These are phyloP conservation scores for Acanthochromis polyacanthus DNA, from an alignment of 2,113 vertebrate species.

Conservation along the genomic window DNA sequence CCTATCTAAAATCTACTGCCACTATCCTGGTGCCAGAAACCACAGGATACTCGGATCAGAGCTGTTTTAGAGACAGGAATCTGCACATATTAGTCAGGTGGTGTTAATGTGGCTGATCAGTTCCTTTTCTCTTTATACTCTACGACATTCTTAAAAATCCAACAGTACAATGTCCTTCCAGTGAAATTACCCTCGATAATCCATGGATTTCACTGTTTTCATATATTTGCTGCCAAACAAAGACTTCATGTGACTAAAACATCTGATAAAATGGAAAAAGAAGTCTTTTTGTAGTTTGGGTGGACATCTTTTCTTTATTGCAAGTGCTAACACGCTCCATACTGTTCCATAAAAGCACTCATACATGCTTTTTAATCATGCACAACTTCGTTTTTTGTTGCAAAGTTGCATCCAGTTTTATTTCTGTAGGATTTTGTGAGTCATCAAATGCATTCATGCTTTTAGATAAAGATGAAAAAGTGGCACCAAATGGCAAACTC, in stretches of 20 bases:
- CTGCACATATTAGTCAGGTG: too few species aligned
- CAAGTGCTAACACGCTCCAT: too few species aligned
- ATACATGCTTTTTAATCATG: too few species aligned
- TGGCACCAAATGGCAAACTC: constrained; percentile 27
- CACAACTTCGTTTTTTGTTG: not conserved
- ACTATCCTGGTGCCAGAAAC: too few species aligned
- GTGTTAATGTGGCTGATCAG: too few species aligned
- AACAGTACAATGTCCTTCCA: too few species aligned
- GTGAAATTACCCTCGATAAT: not conserved
- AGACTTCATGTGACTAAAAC: not conserved
- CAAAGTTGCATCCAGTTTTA: not conserved
- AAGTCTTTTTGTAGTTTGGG: not conserved
- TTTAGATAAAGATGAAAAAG: constrained; percentile 14
- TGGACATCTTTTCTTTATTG: not conserved
- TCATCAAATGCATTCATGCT: constrained; percentile 9
- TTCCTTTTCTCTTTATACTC: too few species aligned
- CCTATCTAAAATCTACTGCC: too few species aligned
- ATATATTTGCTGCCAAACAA: not conserved
- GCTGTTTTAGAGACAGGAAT: too few species aligned
- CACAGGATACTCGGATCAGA: too few species aligned
- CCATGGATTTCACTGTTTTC: not conserved
- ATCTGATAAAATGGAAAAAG: constrained; percentile 8
- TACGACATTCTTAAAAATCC: too few species aligned
- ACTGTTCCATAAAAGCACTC: not conserved
- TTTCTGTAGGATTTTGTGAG: not conserved